Base-by-base conservation (phyloP, 2,113 vertebrate species). In the Hypomesus transpacificus region DNA sequence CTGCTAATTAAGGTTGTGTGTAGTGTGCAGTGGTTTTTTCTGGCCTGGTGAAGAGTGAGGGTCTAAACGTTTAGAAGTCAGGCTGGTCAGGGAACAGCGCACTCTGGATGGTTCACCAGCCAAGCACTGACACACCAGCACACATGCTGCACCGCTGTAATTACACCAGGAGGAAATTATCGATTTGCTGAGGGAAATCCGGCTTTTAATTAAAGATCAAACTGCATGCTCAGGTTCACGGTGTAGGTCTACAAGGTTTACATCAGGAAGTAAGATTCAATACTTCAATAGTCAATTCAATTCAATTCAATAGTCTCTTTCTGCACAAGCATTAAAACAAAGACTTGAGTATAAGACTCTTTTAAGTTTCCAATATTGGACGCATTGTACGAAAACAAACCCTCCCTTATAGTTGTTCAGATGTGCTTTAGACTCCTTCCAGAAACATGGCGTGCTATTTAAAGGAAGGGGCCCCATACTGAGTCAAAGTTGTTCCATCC, bases 181-280 rank as follows among this genome's bases (percentile, higher is more conserved):
- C 75, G 65, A 73, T 82, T 79, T 78, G 84, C 77, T 84, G 24
- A 75, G 81, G 80, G 84, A 88, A 88, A 88, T 88, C 75, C 84
- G 74, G 80, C 76, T 87, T 86, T 89, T 89, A 87, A 90, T 89
- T 89, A 88, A 86, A 88, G 76, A 78, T 80, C 79, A 87, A 84
- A 68, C 72, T 75, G 73, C 72, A 77, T 67, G 66, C 24, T 7
- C 58, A 75, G 76, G 68, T 67, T 46, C 59, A 74, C 28, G 66
- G 73, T 81, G 75, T 46, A 81, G 78, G 78, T 87, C 82, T 84
- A 79, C 75, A 11, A 46, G 9, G 39, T 46, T 59, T 11, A 13
- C 3, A 86, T 86, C 85, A 83, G 39, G 39, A 46, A 5, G 31
- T 34, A 34, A 34, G 6, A 34, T 34, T 34, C 31, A 34, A 34